Conservation (phyloP, 2,113 vertebrate species). For the Callospermophilus lateralis region DNA sequence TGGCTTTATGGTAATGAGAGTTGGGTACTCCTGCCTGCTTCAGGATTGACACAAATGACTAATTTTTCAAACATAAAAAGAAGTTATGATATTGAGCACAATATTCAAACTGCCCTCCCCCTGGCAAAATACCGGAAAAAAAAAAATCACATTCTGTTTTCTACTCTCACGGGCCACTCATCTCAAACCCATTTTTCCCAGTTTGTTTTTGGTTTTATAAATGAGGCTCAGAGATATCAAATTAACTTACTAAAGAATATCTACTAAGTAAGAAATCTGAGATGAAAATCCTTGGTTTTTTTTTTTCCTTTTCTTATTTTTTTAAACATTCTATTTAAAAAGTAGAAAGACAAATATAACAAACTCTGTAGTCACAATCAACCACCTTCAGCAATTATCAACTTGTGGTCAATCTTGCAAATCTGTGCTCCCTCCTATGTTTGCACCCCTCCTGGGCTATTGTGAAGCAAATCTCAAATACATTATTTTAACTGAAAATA, state of each 20-base stretch:
- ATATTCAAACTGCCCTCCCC: no score
- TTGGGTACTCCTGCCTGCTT: neutral
- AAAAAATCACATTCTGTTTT: neutral
- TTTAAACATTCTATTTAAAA: constrained; percentile 42
- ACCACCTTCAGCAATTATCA: neutral
- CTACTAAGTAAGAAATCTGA: constrained; percentile 46
- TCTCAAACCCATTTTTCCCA: neutral
- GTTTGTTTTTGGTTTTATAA: constrained; percentile 51
- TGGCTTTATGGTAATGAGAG: neutral
- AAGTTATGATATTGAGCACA: neutral
- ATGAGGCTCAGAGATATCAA: neutral
- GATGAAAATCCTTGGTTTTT: constrained; percentile 24
- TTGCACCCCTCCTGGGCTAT: neutral
- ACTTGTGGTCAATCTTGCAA: neutral
- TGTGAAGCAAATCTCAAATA: constrained; percentile 1
- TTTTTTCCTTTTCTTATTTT: neutral
- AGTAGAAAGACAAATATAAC: constrained; percentile 42
- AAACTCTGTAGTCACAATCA: neutral
- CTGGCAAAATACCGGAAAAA: neutral
- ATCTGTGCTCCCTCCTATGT: neutral
- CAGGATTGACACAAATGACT: neutral
- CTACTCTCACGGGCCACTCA: neutral
- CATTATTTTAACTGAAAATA: constrained; percentile 37
- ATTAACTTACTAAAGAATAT: constrained; percentile 14
- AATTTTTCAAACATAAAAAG: constrained; percentile 27